phyloP scores from a whole-genome alignment of 1,140 invertebrate genomes.

The Popillia japonica region DNA sequence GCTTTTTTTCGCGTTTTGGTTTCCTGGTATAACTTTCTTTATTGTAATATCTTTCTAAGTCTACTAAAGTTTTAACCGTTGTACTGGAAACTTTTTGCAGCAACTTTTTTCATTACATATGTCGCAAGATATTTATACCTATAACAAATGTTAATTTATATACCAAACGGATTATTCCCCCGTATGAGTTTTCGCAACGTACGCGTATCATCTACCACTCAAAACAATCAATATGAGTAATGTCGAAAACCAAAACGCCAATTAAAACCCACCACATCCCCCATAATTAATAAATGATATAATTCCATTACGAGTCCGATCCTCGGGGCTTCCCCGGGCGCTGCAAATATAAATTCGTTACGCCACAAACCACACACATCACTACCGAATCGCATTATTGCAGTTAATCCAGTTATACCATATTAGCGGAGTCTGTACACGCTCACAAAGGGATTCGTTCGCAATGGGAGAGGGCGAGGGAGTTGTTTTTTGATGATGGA shows the following conservation, averaged over 20 bases:
- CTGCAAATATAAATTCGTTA: constrained; percentile 43
- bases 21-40: no score
- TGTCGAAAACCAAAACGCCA: constrained; percentile 36
- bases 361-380: constrained; percentile 38
- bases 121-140: no score
- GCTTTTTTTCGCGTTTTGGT: no score
- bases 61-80: no score
- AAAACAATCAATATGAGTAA: constrained; percentile 35
- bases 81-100: no score
- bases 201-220: not conserved
- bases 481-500: constrained; percentile 27
- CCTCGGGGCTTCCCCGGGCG: constrained; percentile 33
- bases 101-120: no score
- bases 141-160: no score
- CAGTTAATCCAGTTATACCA: constrained; percentile 40
- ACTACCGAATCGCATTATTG: constrained; percentile 42
- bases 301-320: constrained; percentile 40
- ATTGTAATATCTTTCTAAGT: no score
- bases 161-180: no score
- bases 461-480: constrained; percentile 12
- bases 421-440: constrained; percentile 37
- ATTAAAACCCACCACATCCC: constrained; percentile 41
- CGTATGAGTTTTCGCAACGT: not conserved
- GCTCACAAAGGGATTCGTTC: constrained; percentile 25
- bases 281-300: constrained; percentile 44